Evolutionary conservation across 2,888 invertebrate species (phyloP).

Genomic region (Imbricaverruca yamaguchii): DNA sequence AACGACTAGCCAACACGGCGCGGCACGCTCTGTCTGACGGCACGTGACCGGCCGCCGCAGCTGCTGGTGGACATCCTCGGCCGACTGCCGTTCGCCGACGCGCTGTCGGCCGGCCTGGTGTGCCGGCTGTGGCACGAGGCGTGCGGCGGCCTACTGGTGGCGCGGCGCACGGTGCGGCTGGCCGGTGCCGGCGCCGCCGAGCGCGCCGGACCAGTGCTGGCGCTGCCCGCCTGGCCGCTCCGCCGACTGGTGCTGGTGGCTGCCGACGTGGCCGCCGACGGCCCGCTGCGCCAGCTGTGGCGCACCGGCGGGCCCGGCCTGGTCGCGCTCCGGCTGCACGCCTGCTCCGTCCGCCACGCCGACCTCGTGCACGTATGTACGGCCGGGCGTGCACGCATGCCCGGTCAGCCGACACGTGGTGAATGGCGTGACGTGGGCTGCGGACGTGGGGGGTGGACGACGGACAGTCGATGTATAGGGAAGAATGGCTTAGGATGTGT

Average conservation of each 20-base stretch:
- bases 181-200: neutral
- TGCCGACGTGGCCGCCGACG: neutral
- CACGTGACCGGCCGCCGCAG: neutral
- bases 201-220: neutral
- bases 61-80: slow-evolving; percentile 4
- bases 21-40: too few species aligned
- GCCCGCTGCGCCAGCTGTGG: neutral
- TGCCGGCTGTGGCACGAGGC: slow-evolving; percentile 19
- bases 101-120: neutral
- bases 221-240: neutral
- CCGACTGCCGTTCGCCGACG: neutral
- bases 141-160: neutral
- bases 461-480: too few species aligned
- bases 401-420: too few species aligned
- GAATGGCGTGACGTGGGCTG: too few species aligned
- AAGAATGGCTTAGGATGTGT: too few species aligned
- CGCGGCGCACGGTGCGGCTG: neutral
- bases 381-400: too few species aligned
- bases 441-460: too few species aligned
- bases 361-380: neutral
- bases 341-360: neutral
- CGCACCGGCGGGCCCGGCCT: neutral
- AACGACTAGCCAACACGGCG: too few species aligned
- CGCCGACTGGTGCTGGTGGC: neutral
- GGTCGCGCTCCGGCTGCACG: neutral